phyloP scores from a whole-genome alignment of 2,113 vertebrate species.

The Urocolius indicus region DNA sequence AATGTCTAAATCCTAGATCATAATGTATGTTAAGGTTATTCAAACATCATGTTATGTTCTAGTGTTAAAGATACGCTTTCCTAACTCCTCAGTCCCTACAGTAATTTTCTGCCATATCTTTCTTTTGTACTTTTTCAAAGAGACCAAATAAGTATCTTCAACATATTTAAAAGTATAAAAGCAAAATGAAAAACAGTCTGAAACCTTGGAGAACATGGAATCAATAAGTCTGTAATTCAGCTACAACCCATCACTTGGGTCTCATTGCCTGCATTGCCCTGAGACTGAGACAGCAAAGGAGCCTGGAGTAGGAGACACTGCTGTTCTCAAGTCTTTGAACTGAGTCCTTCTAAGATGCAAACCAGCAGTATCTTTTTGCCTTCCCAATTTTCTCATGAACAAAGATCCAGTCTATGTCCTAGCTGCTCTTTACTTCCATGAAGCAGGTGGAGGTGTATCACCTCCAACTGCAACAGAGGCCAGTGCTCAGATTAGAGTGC shows the following conservation, averaged over 20 bases:
- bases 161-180: background rate
- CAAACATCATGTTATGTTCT: background rate
- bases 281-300: background rate
- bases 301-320: rapidly evolving
- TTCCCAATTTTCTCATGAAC: background rate
- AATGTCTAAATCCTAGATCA: background rate
- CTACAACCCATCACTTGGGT: background rate
- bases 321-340: background rate
- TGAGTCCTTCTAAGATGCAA: background rate
- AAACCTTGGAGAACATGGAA: rapidly evolving
- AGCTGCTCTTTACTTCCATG: background rate
- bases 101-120: background rate
- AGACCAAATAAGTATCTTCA: background rate
- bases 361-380: background rate
- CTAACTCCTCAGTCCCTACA: background rate
- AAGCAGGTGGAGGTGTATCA: background rate
- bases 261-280: background rate
- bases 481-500: rapidly evolving
- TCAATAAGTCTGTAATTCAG: background rate
- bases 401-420: rapidly evolving
- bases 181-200: background rate
- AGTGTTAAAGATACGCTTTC: background rate
- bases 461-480: rapidly evolving
- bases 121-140: background rate
- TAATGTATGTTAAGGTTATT: background rate